Conservation (phyloP, 1,140 invertebrate species). For the Reticulitermes speratus region DNA sequence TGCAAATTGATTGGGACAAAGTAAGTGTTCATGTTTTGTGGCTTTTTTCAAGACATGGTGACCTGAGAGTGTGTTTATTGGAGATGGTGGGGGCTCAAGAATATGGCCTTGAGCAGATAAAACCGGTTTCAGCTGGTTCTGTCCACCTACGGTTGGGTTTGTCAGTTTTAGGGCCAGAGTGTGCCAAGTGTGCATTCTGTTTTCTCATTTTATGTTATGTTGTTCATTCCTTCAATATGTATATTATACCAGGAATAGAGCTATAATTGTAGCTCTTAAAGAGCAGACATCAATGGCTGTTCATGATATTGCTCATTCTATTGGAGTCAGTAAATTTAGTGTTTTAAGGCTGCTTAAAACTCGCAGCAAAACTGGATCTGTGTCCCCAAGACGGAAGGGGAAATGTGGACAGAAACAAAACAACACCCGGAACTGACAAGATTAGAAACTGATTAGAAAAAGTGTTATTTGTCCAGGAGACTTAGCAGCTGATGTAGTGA, state of each 20-base stretch:
- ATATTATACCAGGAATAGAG: background rate
- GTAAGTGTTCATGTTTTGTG: no score
- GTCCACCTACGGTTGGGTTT: no score
- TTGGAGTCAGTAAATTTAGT: constrained; percentile 17
- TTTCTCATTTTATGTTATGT: no score
- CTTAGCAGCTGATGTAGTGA: background rate
- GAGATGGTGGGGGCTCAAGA: no score
- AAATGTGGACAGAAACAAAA: constrained; percentile 27
- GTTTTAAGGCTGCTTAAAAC: background rate
- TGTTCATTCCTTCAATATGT: no score
- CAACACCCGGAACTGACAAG: constrained; percentile 17
- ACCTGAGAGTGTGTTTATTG: no score
- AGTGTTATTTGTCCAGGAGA: constrained; percentile 26
- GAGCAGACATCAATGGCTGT: constrained; percentile 23
- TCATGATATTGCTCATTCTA: constrained; percentile 24
- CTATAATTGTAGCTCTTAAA: constrained; percentile 28
- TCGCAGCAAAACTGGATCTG: constrained; percentile 13
- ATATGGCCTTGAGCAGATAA: no score
- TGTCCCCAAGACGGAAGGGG: constrained; percentile 23
- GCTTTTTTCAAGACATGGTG: no score
- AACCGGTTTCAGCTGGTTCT: no score
- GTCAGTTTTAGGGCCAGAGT: no score
- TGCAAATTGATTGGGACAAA: no score
- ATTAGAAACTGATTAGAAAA: constrained; percentile 16
- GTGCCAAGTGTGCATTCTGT: no score